phyloP scores from a whole-genome alignment of 2,888 invertebrate species.

The Osmoderma eremita region DNA sequence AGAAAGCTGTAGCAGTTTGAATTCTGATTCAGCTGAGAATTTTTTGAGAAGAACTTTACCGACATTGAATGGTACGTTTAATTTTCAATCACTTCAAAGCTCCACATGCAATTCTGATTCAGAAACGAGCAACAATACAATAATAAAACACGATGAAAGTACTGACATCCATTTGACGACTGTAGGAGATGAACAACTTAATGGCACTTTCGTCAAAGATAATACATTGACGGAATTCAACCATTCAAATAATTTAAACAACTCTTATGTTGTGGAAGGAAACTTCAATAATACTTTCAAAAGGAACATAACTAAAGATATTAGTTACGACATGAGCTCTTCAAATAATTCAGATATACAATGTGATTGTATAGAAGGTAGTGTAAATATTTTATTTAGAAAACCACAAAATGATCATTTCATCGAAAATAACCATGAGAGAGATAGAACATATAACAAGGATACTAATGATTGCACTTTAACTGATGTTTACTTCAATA shows the following conservation, averaged over 20 bases:
- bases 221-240: constrained; percentile 13
- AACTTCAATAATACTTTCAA: constrained; percentile 42
- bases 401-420: constrained; percentile 35
- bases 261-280: constrained; percentile 29
- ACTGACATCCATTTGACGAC: constrained; percentile 5
- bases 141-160: constrained; percentile 20
- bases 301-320: constrained; percentile 41
- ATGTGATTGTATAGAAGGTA: constrained; percentile 19
- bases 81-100: constrained; percentile 38
- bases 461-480: constrained; percentile 31
- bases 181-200: constrained; percentile 16
- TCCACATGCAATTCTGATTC: constrained; percentile 41
- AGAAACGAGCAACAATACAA: constrained; percentile 41
- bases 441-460: constrained; percentile 19
- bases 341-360: constrained; percentile 42
- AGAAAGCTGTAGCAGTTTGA: constrained; percentile 60
- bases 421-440: constrained; percentile 12
- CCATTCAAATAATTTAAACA: constrained; percentile 38
- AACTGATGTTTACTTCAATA: constrained; percentile 41
- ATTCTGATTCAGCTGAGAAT: constrained; percentile 59
- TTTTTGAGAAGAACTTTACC: constrained; percentile 56
- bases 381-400: constrained; percentile 24
- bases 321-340: constrained; percentile 41
- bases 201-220: constrained; percentile 19
- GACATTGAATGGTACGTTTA: constrained; percentile 45